Percentiles rank a stretch among this genome's conserved stretches.
Evolutionary conservation across 2,113 vertebrate genomes (phyloP).

Genomic region (Ailurus styani): DNA sequence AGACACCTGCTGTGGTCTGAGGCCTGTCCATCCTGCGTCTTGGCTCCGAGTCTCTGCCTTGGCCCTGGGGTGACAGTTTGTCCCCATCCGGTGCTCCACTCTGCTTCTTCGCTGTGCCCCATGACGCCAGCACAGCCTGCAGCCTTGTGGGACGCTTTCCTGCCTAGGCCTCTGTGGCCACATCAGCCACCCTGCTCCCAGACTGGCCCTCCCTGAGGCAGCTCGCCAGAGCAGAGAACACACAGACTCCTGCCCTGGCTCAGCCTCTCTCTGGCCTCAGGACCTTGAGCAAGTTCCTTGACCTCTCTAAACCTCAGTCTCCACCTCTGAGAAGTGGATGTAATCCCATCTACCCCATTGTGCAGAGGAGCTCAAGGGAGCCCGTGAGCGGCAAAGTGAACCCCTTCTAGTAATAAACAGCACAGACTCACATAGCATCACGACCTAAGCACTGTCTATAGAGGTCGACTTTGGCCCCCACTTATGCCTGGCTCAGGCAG

Average conservation of each 20-base stretch:
- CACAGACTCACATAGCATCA: background rate
- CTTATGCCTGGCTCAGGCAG: background rate
- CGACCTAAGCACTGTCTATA: background rate
- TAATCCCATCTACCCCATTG: background rate
- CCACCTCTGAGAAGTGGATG: background rate
- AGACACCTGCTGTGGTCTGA: background rate
- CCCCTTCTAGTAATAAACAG: background rate
- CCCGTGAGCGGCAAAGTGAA: accelerated
- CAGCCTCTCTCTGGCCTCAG: background rate
- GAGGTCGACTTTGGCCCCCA: background rate
- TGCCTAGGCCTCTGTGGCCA: background rate
- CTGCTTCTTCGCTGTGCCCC: background rate
- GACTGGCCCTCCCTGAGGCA: background rate
- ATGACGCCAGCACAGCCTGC: accelerated
- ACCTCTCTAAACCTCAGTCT: background rate
- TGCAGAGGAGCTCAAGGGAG: accelerated
- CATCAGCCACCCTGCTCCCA: background rate
- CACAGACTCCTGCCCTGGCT: background rate
- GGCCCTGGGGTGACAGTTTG: background rate
- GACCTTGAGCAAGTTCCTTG: background rate
- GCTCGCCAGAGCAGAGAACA: background rate
- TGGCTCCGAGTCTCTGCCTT: background rate
- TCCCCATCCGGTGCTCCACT: background rate
- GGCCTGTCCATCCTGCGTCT: background rate
- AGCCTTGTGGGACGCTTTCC: background rate